Conservation (phyloP, 2,888 invertebrate species). For the Gasteruption jaculator region DNA sequence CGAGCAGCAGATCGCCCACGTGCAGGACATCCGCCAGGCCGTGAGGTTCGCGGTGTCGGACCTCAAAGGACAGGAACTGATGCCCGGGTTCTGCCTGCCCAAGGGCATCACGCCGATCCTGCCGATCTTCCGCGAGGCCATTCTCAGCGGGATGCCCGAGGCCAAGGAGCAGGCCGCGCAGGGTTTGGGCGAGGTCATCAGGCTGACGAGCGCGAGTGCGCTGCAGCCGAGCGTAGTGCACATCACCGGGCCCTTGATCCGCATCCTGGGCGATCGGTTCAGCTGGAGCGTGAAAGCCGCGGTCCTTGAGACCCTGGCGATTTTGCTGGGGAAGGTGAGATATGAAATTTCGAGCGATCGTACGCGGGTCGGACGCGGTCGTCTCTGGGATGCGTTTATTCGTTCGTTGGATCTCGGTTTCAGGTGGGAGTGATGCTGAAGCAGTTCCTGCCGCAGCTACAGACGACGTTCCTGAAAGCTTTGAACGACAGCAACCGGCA, state of each 20-base stretch:
- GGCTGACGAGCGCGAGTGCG: conserved; percentile 78
- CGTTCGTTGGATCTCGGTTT: neutral
- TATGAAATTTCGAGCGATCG: neutral
- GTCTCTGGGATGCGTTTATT: too few species aligned
- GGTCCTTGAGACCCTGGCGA: conserved; percentile 88
- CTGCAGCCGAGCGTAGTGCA: conserved; percentile 94
- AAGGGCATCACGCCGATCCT: conserved; percentile 92
- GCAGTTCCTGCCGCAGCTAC: conserved; percentile 96
- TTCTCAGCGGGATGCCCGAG: conserved; percentile 91
- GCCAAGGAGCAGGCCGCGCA: conserved; percentile 94
- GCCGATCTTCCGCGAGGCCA: conserved; percentile 93
- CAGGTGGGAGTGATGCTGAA: conserved; percentile 92
- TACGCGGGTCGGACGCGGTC: too few species aligned
- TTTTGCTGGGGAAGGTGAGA: conserved; percentile 80
- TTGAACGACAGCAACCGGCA: conserved; percentile 83
- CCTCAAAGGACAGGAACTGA: conserved; percentile 68
- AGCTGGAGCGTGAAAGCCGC: conserved; percentile 93
- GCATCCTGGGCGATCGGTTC: conserved; percentile 94
- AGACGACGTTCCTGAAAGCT: conserved; percentile 96
- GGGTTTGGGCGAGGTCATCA: conserved; percentile 77
- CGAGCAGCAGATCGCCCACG: conserved; percentile 79
- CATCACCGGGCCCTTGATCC: conserved; percentile 95
- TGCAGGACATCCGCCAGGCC: conserved; percentile 86
- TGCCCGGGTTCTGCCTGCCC: conserved; percentile 91
- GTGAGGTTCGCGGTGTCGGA: conserved; percentile 88